phyloP scores from a whole-genome alignment of 2,113 vertebrate species.

The Caranx melampygus region DNA sequence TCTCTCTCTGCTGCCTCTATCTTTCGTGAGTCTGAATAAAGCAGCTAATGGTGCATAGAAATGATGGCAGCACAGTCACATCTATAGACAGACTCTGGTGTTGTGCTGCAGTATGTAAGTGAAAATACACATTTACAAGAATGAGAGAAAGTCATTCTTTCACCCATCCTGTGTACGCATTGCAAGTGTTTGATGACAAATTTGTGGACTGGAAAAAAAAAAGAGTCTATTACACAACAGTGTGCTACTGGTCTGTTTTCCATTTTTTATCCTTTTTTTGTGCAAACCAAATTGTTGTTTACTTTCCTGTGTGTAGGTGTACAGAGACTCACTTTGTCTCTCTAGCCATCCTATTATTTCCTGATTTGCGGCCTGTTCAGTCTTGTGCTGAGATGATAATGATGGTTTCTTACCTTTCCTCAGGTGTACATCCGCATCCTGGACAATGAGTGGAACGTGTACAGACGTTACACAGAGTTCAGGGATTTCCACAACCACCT shows the following conservation, averaged over 20 bases:
- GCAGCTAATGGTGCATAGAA: slow-evolving; percentile 75
- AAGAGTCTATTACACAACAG: neutral
- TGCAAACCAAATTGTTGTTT: neutral
- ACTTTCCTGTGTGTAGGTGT: neutral
- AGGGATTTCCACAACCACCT: slow-evolving; percentile 91
- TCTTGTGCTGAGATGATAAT: neutral
- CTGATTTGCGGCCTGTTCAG: too few relatives aligned
- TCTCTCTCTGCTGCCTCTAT: slow-evolving; percentile 53
- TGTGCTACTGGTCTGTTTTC: neutral
- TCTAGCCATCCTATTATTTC: too few relatives aligned
- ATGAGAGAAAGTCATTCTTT: slow-evolving; percentile 40
- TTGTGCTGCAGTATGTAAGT: slow-evolving; percentile 54
- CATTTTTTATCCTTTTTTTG: neutral
- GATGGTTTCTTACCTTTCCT: slow-evolving; percentile 3
- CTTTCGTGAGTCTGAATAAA: slow-evolving; percentile 74
- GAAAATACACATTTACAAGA: slow-evolving; percentile 59
- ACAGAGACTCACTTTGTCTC: too few relatives aligned
- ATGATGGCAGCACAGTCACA: slow-evolving; percentile 64
- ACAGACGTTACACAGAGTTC: slow-evolving; percentile 95
- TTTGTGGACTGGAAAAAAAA: neutral
- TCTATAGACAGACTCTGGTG: slow-evolving; percentile 47
- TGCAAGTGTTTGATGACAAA: slow-evolving; percentile 11
- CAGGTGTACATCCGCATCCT: slow-evolving; percentile 98
- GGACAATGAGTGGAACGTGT: slow-evolving; percentile 98
- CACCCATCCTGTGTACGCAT: slow-evolving; percentile 26